Percentiles rank a stretch among this genome's conserved stretches.
phyloP scores from a whole-genome alignment of 2,113 vertebrate genomes.

The Salminus brasiliensis region DNA sequence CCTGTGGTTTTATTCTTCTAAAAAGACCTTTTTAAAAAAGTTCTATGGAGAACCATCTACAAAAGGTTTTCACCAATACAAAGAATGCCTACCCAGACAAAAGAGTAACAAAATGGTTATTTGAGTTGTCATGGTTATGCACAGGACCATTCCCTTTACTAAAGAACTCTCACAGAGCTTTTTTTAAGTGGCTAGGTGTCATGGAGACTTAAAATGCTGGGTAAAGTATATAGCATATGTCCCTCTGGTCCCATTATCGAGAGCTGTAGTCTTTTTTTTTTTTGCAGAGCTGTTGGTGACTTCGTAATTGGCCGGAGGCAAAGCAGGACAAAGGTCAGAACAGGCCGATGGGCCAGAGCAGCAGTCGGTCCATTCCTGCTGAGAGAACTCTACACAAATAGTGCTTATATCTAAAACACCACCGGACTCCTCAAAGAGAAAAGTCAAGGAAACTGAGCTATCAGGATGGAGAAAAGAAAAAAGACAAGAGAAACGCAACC shows the following conservation, averaged over 20 bases:
- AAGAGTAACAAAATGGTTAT: too few relatives aligned
- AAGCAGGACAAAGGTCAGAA: neutral
- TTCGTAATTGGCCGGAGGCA: neutral
- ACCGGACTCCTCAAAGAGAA: neutral
- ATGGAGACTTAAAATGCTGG: too few relatives aligned
- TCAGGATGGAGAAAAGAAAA: neutral
- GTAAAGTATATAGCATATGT: neutral
- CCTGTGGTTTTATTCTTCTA: too few relatives aligned
- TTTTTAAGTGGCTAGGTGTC: too few relatives aligned
- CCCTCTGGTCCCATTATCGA: neutral
- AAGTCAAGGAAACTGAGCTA: neutral
- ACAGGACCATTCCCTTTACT: too few relatives aligned
- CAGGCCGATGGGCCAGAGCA: neutral
- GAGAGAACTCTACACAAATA: neutral
- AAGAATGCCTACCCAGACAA: too few relatives aligned
- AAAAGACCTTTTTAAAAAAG: too few relatives aligned
- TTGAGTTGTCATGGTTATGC: too few relatives aligned
- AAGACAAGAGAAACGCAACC: neutral
- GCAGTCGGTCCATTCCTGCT: neutral
- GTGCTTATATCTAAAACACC: neutral
- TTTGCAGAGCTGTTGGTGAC: neutral
- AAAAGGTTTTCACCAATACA: too few relatives aligned
- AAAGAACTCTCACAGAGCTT: too few relatives aligned
- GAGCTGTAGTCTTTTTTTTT: neutral
- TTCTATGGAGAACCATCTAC: too few relatives aligned